A percentile compares a stretch with the other conserved stretches of the same genome.
Conservation (phyloP, 1,140 invertebrate genomes). For the Drosophila watanabei region DNA sequence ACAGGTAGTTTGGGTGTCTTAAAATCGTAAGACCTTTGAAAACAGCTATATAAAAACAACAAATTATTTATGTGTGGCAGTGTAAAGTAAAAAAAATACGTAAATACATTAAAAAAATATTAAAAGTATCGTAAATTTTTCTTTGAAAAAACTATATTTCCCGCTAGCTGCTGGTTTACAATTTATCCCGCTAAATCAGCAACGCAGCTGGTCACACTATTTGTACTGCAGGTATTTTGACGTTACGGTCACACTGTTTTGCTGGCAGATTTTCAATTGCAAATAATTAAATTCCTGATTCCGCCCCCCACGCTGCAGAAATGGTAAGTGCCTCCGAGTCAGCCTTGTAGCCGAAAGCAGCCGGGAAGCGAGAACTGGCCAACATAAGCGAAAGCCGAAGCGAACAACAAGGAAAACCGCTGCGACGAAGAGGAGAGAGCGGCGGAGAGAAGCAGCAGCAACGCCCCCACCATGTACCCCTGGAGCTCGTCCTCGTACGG, state of each 20-base stretch:
- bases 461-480: conserved; percentile 69
- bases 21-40: no score
- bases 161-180: no score
- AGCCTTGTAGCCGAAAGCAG: conserved; percentile 38
- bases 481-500: conserved; percentile 77
- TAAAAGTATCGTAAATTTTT: no score
- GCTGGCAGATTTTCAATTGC: conserved; percentile 10
- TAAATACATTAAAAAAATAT: no score
- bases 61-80: no score
- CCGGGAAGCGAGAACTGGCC: conserved; percentile 41
- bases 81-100: no score
- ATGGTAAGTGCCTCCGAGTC: conserved; percentile 64
- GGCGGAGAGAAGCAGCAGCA: conserved; percentile 25
- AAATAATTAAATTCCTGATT: conserved; percentile 27
- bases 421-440: conserved; percentile 58
- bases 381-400: conserved; percentile 4
- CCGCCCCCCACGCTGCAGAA: conserved; percentile 47
- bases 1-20: no score
- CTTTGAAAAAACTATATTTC: no score
- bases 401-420: conserved; percentile 35
- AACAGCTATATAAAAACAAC: no score
- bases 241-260: no score
- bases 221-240: no score
- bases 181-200: neutral
- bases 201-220: neutral